Evolutionary conservation across 2,113 vertebrate genomes (phyloP).

Genomic region (Apodemus sylvaticus): DNA sequence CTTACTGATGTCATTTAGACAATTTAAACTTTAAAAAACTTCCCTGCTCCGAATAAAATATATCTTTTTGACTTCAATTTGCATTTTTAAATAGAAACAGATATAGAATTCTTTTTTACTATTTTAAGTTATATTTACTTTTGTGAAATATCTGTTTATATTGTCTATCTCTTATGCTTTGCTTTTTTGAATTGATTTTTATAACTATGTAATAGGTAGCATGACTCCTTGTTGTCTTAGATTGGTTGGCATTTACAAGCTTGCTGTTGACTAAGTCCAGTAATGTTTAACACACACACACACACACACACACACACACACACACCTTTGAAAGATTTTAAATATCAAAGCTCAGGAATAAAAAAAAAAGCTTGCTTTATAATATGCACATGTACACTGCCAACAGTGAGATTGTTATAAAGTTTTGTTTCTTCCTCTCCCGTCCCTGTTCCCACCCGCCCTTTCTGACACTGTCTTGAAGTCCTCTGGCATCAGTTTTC

Average conservation of each 20-base stretch:
- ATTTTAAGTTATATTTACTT: background rate
- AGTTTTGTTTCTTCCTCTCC: background rate
- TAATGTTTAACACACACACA: background rate
- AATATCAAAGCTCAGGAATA: conserved; percentile 45
- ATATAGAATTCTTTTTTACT: background rate
- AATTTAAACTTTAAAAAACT: background rate
- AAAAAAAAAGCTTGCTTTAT: background rate
- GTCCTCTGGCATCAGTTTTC: background rate
- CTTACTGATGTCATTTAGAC: background rate
- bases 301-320: background rate
- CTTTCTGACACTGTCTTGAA: background rate
- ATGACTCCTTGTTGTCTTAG: background rate
- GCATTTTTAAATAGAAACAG: background rate
- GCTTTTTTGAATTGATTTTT: background rate
- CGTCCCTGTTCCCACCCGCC: rapidly evolving
- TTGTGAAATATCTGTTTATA: background rate
- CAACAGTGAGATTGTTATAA: background rate
- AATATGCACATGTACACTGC: background rate
- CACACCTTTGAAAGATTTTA: background rate
- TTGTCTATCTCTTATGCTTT: background rate
- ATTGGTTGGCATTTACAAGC: background rate
- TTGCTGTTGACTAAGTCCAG: background rate
- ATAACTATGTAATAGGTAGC: background rate
- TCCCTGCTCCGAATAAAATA: background rate
- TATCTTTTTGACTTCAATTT: background rate